phyloP scores from a whole-genome alignment of 2,888 invertebrate species.

The Amphipoea lucens region DNA sequence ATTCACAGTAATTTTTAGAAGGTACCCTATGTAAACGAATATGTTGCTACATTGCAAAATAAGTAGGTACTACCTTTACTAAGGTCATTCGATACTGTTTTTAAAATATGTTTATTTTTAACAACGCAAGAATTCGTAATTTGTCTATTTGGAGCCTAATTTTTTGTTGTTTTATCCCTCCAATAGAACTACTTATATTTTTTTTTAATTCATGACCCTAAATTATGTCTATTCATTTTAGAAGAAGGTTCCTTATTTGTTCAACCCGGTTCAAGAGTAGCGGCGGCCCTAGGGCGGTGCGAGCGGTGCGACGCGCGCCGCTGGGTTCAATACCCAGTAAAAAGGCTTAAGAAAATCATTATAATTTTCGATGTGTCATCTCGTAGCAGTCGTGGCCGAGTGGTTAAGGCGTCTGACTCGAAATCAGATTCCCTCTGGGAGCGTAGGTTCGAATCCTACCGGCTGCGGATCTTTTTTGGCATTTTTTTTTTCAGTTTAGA shows the following conservation, averaged over 20 bases:
- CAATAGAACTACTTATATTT: background rate
- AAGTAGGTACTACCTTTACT: background rate
- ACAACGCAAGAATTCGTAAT: background rate
- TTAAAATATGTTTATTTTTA: background rate
- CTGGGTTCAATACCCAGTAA: background rate
- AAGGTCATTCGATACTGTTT: background rate
- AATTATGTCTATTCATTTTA: no score
- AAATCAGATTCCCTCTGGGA: constrained; percentile 96
- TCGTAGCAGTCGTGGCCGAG: constrained; percentile 92
- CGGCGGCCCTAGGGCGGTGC: no score
- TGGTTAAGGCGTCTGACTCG: constrained; percentile 94
- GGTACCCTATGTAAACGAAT: background rate
- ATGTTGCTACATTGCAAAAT: background rate
- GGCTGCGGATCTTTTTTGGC: constrained; percentile 90
- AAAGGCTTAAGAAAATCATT: constrained; percentile 12
- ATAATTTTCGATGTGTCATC: background rate
- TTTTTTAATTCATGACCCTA: background rate
- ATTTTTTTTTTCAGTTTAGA: background rate
- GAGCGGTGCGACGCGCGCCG: no score
- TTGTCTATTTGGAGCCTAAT: background rate
- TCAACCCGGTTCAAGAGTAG: background rate
- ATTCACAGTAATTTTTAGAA: background rate
- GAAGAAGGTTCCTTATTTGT: background rate
- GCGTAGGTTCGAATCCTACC: constrained; percentile 96
- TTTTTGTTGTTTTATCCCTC: background rate